Percentiles rank a stretch among this genome's conserved stretches.
These are phyloP conservation scores for Pseudonaja textilis DNA, from an alignment of 2,113 vertebrate genomes.

Conservation along the genomic window DNA sequence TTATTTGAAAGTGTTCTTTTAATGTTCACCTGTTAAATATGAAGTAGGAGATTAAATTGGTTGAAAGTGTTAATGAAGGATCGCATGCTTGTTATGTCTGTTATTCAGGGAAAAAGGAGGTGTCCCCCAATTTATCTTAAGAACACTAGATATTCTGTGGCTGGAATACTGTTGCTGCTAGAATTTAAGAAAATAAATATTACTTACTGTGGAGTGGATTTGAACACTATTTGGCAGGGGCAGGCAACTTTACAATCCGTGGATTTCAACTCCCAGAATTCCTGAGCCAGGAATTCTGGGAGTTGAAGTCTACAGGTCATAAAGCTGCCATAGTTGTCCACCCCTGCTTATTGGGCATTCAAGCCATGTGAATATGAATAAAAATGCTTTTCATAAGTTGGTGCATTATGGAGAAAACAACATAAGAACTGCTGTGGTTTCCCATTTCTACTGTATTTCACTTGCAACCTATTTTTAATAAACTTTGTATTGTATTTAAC, in stretches of 20 bases:
- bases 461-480: constrained; percentile 84
- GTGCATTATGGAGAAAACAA: constrained; percentile 63
- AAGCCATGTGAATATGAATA: constrained; percentile 69
- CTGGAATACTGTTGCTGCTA: constrained; percentile 60
- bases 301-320: background rate
- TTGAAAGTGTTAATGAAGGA: constrained; percentile 68
- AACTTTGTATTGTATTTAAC: constrained; percentile 83
- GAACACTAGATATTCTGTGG: constrained; percentile 63
- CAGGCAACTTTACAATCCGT: background rate
- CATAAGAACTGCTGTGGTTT: constrained; percentile 79
- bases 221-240: constrained; percentile 57
- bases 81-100: constrained; percentile 60
- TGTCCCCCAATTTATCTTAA: constrained; percentile 61
- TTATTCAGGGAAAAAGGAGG: constrained; percentile 63
- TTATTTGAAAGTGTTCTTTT: constrained; percentile 71
- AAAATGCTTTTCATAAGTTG: constrained; percentile 70
- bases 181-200: constrained; percentile 55
- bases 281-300: background rate
- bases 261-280: background rate
- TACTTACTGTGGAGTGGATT: constrained; percentile 56
- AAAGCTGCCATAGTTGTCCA: background rate
- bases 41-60: constrained; percentile 59
- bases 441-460: constrained; percentile 82
- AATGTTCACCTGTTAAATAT: constrained; percentile 66
- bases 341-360: constrained; percentile 36